phyloP scores from a whole-genome alignment of 2,113 vertebrate species.

The Climacteris rufus region DNA sequence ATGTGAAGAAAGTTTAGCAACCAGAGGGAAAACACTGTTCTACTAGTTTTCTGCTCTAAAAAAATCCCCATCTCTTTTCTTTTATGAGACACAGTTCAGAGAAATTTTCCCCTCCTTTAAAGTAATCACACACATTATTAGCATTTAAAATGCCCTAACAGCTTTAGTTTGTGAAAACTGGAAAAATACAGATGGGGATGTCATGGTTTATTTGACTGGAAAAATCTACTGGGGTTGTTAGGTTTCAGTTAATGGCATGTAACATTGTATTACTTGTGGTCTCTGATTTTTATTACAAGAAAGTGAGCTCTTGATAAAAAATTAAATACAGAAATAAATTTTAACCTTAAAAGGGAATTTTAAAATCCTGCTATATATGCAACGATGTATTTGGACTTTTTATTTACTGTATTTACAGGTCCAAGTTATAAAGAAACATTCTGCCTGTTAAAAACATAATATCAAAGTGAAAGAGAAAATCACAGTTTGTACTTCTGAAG shows the following conservation, averaged over 20 bases:
- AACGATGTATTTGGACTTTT: background rate
- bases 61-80: background rate
- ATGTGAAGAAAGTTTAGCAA: background rate
- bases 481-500: background rate
- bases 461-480: background rate
- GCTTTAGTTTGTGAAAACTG: background rate
- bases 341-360: background rate
- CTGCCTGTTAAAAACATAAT: background rate
- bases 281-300: background rate
- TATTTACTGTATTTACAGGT: background rate
- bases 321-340: background rate
- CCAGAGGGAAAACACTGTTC: background rate
- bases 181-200: background rate
- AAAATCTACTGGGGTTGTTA: background rate
- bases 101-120: background rate
- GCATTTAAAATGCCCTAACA: background rate
- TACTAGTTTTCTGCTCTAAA: background rate
- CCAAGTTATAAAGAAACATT: background rate
- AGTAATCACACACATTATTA: background rate
- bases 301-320: slow-evolving; percentile 20
- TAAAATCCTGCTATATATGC: background rate
- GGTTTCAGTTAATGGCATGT: background rate
- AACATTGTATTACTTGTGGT: background rate
- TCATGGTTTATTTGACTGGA: background rate
- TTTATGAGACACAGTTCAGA: background rate